Conservation (phyloP, 2,888 invertebrate genomes). For the Drosophila dives region DNA sequence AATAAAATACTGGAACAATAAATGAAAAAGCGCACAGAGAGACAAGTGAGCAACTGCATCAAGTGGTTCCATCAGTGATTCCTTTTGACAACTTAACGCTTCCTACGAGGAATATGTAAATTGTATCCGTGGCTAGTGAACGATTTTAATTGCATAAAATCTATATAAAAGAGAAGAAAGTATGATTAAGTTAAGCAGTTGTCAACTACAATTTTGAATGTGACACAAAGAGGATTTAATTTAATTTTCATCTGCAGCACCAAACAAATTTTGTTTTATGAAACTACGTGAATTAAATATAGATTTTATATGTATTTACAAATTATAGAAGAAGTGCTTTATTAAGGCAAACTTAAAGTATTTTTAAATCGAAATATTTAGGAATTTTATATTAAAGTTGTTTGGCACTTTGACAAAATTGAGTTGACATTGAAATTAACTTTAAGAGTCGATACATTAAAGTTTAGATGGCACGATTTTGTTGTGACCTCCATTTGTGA, state of each 20-base stretch:
- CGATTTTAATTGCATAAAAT: slow-evolving; percentile 1
- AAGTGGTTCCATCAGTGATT: slow-evolving; percentile 38
- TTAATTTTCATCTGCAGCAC: not conserved
- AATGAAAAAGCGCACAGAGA: slow-evolving; percentile 58
- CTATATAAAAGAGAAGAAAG: not conserved
- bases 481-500: slow-evolving; percentile 56
- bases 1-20: slow-evolving; percentile 39
- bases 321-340: not conserved
- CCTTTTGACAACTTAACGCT: slow-evolving; percentile 50
- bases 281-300: not conserved
- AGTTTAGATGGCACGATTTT: slow-evolving; percentile 33
- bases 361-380: not conserved
- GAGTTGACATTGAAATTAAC: slow-evolving; percentile 61
- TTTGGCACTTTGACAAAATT: slow-evolving; percentile 30
- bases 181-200: not conserved
- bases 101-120: slow-evolving; percentile 28
- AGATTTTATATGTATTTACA: not conserved
- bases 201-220: not conserved
- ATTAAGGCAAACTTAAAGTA: not conserved
- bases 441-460: slow-evolving; percentile 44
- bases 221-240: not conserved
- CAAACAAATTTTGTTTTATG: not conserved
- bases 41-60: slow-evolving; percentile 39
- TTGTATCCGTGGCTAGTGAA: slow-evolving; percentile 23
- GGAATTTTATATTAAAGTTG: not conserved